Evolutionary conservation across 2,888 invertebrate genomes (phyloP).

Genomic region (Epirrhoe tristata): DNA sequence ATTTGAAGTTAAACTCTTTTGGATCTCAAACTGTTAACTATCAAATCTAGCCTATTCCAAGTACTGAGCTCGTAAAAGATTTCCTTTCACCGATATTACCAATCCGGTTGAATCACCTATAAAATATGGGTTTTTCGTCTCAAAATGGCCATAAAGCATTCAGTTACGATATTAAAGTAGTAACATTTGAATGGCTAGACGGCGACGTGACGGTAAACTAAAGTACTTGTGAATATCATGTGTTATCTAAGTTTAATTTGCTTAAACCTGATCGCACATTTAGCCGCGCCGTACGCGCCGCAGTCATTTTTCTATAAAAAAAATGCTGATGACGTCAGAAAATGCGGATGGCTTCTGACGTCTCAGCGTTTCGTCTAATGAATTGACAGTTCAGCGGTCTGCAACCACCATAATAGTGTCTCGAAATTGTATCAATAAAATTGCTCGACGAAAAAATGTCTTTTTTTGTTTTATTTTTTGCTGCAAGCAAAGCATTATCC

Average conservation of each 20-base stretch:
- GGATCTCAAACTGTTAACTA: conserved; percentile 46
- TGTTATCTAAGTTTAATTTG: background rate
- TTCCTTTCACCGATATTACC: conserved; percentile 55
- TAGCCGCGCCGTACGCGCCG: too few relatives aligned
- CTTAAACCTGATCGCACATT: too few relatives aligned
- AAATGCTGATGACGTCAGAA: too few relatives aligned
- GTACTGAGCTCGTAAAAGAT: conserved; percentile 59
- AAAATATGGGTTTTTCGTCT: conserved; percentile 71
- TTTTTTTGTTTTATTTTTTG: too few relatives aligned
- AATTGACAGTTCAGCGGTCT: too few relatives aligned
- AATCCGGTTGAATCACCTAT: conserved; percentile 66
- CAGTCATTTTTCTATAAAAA: too few relatives aligned
- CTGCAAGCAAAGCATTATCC: too few relatives aligned
- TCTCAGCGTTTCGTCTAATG: too few relatives aligned
- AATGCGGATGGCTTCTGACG: too few relatives aligned
- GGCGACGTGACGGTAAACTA: conserved; percentile 53
- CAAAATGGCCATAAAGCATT: conserved; percentile 67
- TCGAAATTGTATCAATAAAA: too few relatives aligned
- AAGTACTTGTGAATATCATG: conserved; percentile 4
- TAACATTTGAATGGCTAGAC: conserved; percentile 62
- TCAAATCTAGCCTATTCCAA: conserved; percentile 54
- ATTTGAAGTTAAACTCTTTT: conserved; percentile 23
- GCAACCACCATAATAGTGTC: too few relatives aligned
- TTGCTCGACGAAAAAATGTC: too few relatives aligned
- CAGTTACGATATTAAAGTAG: conserved; percentile 54